Conservation (phyloP, 2,797 vertebrate species). For the Pseudotriccus pelzelni region DNA sequence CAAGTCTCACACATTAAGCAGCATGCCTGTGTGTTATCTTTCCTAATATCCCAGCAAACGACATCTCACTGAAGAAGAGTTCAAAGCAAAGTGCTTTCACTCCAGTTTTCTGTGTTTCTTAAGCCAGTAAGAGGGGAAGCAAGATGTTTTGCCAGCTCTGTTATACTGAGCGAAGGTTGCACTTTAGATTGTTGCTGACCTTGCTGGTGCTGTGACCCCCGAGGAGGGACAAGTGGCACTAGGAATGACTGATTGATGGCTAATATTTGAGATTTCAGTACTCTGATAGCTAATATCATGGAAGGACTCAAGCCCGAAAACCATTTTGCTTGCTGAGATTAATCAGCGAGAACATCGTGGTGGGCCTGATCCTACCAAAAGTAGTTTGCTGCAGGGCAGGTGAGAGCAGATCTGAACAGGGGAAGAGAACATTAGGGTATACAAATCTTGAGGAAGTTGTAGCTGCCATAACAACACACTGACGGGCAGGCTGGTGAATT, state of each 20-base stretch:
- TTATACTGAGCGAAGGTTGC: not conserved
- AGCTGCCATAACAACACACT: rapidly evolving
- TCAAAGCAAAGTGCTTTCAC: not conserved
- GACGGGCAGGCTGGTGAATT: not conserved
- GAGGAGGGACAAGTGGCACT: not conserved
- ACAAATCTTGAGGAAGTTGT: not conserved
- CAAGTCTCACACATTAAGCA: rapidly evolving
- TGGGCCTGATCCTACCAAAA: not conserved
- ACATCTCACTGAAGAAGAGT: not conserved
- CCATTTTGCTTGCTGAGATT: not conserved
- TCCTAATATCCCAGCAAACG: not conserved
- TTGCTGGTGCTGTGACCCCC: not conserved
- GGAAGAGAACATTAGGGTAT: not conserved
- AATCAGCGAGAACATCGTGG: not conserved
- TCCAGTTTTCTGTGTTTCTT: not conserved
- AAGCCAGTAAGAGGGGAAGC: not conserved
- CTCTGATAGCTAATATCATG: not conserved
- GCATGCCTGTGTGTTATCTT: not conserved
- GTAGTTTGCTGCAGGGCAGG: not conserved
- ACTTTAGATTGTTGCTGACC: not conserved
- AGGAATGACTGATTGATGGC: not conserved
- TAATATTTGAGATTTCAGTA: not conserved
- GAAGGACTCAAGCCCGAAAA: not conserved
- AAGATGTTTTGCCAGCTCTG: not conserved
- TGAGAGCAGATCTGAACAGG: not conserved